Conservation (phyloP, 2,797 vertebrate species). For the Acipenser oxyrinchus region DNA sequence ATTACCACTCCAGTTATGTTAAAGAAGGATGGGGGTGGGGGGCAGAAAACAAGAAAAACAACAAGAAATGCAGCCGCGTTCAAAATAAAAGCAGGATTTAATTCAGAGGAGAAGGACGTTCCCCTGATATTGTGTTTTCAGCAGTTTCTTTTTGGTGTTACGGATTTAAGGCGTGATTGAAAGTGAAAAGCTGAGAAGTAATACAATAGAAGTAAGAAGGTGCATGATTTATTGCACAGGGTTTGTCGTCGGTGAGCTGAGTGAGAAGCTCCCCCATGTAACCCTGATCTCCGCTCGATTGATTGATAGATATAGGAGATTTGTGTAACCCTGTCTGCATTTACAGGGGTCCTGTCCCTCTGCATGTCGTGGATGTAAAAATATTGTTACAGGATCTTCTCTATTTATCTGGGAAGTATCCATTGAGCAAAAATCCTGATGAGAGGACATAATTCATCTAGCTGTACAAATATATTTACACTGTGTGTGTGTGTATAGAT, state of each 20-base stretch:
- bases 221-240: constrained; percentile 11
- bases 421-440: too few relatives aligned
- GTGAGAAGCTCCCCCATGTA: neutral
- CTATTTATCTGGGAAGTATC: too few relatives aligned
- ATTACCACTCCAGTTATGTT: constrained; percentile 38
- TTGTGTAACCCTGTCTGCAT: neutral
- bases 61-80: constrained; percentile 15
- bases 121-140: constrained; percentile 48
- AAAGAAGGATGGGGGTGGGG: constrained; percentile 28
- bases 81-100: constrained; percentile 24
- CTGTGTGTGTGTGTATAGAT: too few relatives aligned
- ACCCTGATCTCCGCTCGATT: neutral
- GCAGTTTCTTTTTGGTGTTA: constrained; percentile 46
- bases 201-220: constrained; percentile 18
- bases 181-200: constrained; percentile 55
- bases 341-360: too few relatives aligned
- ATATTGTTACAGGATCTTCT: too few relatives aligned
- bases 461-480: too few relatives aligned
- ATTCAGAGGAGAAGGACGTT: constrained; percentile 42
- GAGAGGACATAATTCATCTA: too few relatives aligned
- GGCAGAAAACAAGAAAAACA: constrained; percentile 17
- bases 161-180: constrained; percentile 51
- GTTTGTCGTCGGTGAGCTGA: constrained; percentile 13
- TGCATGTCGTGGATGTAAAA: too few relatives aligned
- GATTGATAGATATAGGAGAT: neutral